These are phyloP conservation scores for Trinectes maculatus DNA, from an alignment of 2,113 vertebrate genomes.

Conservation along the genomic window DNA sequence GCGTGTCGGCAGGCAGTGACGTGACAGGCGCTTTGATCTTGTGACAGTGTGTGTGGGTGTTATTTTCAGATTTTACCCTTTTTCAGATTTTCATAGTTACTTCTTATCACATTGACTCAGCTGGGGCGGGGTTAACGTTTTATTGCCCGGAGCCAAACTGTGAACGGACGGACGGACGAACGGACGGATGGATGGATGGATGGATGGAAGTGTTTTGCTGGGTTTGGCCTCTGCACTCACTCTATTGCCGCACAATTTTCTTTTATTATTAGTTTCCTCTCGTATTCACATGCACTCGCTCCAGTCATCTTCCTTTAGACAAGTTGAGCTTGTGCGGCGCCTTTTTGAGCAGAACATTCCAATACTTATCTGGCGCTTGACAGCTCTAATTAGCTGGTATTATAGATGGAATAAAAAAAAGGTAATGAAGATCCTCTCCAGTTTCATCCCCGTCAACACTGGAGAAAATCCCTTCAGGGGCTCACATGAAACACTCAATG, in stretches of 20 bases:
- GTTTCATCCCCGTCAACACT: conserved; percentile 26
- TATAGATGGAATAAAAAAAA: conserved; percentile 49
- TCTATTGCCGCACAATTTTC: conserved; percentile 5
- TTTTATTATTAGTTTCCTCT: conserved; percentile 4
- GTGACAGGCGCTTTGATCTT: conserved; percentile 54
- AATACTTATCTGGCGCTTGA: conserved; percentile 51
- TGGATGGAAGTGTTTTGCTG: neutral
- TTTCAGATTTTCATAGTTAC: conserved; percentile 50
- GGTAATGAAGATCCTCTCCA: conserved; percentile 14
- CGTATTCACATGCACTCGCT: neutral
- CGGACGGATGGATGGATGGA: neutral
- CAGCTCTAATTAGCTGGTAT: conserved; percentile 62
- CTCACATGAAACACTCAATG: conserved; percentile 4
- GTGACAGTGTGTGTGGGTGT: conserved; percentile 8
- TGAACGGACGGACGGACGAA: neutral
- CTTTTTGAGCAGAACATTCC: conserved; percentile 27
- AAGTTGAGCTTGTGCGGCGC: conserved; percentile 21
- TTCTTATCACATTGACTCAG: conserved; percentile 36
- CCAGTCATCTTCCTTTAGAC: conserved; percentile 45
- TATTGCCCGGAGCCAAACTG: conserved; percentile 23
- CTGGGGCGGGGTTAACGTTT: conserved; percentile 43
- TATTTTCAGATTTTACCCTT: conserved; percentile 29
- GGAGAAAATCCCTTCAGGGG: conserved; percentile 36
- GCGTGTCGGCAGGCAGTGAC: conserved; percentile 43
- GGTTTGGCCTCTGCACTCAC: conserved; percentile 33